A percentile compares a stretch with the other conserved stretches of the same genome.
Evolutionary conservation across 2,797 vertebrate genomes (phyloP).

Genomic region (Protonibea diacanthus): DNA sequence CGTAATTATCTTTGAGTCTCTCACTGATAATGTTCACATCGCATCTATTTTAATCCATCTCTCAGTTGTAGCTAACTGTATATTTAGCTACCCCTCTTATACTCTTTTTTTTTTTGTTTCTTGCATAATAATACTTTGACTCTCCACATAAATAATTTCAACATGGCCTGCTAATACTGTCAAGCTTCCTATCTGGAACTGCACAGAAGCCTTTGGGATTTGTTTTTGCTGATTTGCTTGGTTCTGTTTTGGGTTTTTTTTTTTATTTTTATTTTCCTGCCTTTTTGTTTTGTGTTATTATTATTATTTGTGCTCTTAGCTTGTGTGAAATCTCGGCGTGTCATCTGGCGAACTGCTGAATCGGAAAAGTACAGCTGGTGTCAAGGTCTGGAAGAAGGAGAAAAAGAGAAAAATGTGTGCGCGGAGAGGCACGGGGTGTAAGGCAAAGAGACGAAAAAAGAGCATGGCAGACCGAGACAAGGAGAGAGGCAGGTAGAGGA

Average conservation of each 20-base stretch:
- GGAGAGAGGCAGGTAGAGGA: constrained; percentile 21
- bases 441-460: too few relatives aligned
- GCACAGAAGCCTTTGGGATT: constrained; percentile 35
- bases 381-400: constrained; percentile 56
- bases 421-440: background rate
- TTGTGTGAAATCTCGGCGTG: constrained; percentile 39
- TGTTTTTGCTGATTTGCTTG: constrained; percentile 54
- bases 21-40: constrained; percentile 46
- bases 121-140: constrained; percentile 41
- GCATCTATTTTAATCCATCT: constrained; percentile 56
- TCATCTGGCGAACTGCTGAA: constrained; percentile 69
- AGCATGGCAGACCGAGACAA: constrained; percentile 29
- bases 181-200: constrained; percentile 32
- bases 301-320: constrained; percentile 52
- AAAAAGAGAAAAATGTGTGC: constrained; percentile 24
- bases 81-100: constrained; percentile 41
- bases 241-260: constrained; percentile 32
- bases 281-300: constrained; percentile 19
- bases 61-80: constrained; percentile 41
- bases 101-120: constrained; percentile 12
- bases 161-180: constrained; percentile 34
- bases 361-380: constrained; percentile 75
- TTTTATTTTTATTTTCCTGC: background rate
- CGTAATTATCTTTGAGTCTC: constrained; percentile 60
- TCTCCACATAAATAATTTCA: constrained; percentile 53